Evolutionary conservation across 1,140 invertebrate genomes (phyloP).

Genomic region (Brevipalpus yothersi): DNA sequence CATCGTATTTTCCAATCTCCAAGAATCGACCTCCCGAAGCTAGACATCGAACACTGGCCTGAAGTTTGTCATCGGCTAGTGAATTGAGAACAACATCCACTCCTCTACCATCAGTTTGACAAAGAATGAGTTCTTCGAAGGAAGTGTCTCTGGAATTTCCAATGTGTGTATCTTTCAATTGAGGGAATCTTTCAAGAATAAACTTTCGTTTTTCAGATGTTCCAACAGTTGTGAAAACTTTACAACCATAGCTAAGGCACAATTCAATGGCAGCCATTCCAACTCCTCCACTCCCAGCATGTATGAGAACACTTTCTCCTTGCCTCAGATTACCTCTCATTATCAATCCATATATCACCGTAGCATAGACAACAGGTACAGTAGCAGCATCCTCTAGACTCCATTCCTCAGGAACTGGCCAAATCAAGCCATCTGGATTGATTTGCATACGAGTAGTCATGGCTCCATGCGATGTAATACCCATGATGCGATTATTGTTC

Average conservation of each 20-base stretch:
- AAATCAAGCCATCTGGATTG: not conserved
- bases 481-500: conserved; percentile 62
- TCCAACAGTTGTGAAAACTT: conserved; percentile 65
- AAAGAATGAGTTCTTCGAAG: conserved; percentile 65
- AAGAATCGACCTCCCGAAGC: conserved; percentile 71
- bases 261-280: conserved; percentile 85
- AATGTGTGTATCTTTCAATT: conserved; percentile 52
- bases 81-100: conserved; percentile 42
- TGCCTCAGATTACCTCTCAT: conserved; percentile 53
- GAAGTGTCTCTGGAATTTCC: conserved; percentile 71
- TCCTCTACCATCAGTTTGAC: conserved; percentile 42
- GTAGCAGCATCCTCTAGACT: conserved; percentile 70
- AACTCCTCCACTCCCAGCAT: conserved; percentile 84
- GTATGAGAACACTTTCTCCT: conserved; percentile 68
- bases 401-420: conserved; percentile 51
- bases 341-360: conserved; percentile 69
- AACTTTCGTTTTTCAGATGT: conserved; percentile 65
- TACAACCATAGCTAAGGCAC: conserved; percentile 57
- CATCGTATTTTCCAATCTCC: conserved; percentile 89
- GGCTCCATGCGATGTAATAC: conserved; percentile 64
- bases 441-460: conserved; percentile 38
- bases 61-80: conserved; percentile 41
- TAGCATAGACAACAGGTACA: conserved; percentile 79
- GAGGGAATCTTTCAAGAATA: conserved; percentile 60
- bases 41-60: conserved; percentile 68